Evolutionary conservation across 2,113 vertebrate genomes (phyloP), one percentile per base, ranked within the genome.

Genomic region (Ahaetulla prasina): DNA sequence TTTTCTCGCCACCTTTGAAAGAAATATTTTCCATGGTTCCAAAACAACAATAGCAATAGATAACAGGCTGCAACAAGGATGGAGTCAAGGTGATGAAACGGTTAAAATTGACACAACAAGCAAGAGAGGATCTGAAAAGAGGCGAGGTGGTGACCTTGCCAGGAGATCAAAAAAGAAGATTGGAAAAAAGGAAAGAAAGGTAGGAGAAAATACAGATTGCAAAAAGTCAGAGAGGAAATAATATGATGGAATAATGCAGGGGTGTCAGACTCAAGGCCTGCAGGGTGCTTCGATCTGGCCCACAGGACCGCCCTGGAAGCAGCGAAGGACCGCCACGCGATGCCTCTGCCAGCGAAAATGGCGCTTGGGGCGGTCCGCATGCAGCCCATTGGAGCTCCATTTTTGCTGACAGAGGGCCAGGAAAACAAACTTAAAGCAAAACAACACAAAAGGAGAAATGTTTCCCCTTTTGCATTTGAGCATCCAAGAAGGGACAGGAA

Each of bases 1-100:
- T 35, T 45, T 57, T 60, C 6, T 45, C 11, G 53, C 27, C 94
- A 93, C 93, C 91, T 94, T 95, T 94, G 95, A 95, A 80, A 80
- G 35, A 35, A 80, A 80, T 22, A 20, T 80, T 80, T 20, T 39
- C 43, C 2, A 3, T 39, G 35, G 68, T 74, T 74, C 14, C 68
- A 8, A 74, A 74, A 35, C 7, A 35, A 6, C 12, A n/a, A 74
- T 27, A 63, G 0, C 30, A 68, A n/a, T 16, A 74, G n/a, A 6
- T 74, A 35, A 74, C n/a, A 20, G n/a, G n/a, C 60, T 39, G 68
- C n/a, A 20, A 57, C 16, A 39, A 20, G 2, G 68, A 20, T 74
- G 68, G 16, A 74, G n/a, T 1, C 7, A 74, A 94, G 84, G 27
- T 14, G 95, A 95, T 95, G 93, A 92, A 93, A 92, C 22, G 91